Evolutionary conservation across 2,888 invertebrate species (phyloP).

Genomic region (Platypus cylindrus): DNA sequence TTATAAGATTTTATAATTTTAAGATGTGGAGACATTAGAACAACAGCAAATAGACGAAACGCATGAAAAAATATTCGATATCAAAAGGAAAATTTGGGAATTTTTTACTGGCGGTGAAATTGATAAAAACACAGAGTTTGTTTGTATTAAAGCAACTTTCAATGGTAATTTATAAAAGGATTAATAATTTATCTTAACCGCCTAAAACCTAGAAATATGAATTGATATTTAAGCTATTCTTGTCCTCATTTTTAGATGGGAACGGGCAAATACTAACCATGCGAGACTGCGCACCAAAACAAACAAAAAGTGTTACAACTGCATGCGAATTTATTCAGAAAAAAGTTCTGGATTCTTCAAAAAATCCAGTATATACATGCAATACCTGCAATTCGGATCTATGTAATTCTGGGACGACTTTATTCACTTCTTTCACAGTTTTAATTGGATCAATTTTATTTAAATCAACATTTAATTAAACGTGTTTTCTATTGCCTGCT

Average conservation of each 20-base stretch:
- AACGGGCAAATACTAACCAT: slow-evolving; percentile 8
- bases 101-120: slow-evolving; percentile 13
- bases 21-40: slow-evolving; percentile 7
- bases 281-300: slow-evolving; percentile 13
- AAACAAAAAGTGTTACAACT: slow-evolving; percentile 9
- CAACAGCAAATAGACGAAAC: slow-evolving; percentile 4
- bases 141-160: slow-evolving; percentile 11
- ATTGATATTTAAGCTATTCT: not conserved
- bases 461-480: too few species aligned
- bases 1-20: too few species aligned
- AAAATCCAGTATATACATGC: slow-evolving; percentile 8
- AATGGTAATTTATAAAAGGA: not conserved
- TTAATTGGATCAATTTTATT: too few species aligned
- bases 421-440: slow-evolving; percentile 3
- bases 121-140: slow-evolving; percentile 10
- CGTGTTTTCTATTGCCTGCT: too few species aligned
- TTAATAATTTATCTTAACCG: not conserved
- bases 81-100: slow-evolving; percentile 13
- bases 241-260: slow-evolving; percentile 7
- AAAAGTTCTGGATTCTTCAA: slow-evolving; percentile 7
- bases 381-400: slow-evolving; percentile 11
- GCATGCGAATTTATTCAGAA: slow-evolving; percentile 12
- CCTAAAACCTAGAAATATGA: not conserved
- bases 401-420: slow-evolving; percentile 10
- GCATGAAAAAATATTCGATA: slow-evolving; percentile 10